Evolutionary conservation across 2,797 vertebrate genomes (phyloP).

Genomic region (Siniperca obscura): DNA sequence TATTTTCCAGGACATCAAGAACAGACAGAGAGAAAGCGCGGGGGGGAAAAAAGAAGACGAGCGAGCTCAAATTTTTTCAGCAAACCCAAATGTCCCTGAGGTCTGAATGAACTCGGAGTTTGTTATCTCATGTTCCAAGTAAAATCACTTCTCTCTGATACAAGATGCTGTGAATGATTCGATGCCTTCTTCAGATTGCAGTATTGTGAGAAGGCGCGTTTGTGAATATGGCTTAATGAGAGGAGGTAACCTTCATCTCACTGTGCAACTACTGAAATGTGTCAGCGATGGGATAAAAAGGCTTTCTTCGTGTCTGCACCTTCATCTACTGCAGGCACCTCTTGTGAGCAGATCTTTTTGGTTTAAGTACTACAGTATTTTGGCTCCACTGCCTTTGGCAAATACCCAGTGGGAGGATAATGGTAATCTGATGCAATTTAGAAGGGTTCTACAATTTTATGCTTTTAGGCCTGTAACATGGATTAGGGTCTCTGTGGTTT

Average conservation of each 20-base stretch:
- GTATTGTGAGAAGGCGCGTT: constrained; percentile 24
- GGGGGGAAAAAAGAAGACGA: not conserved
- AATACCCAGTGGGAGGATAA: constrained; percentile 61
- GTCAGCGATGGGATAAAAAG: constrained; percentile 50
- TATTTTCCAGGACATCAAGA: constrained; percentile 5
- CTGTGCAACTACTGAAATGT: constrained; percentile 37
- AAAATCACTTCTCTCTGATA: constrained; percentile 42
- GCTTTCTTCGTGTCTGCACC: constrained; percentile 41
- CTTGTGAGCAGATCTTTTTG: constrained; percentile 48
- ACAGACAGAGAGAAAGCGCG: not conserved
- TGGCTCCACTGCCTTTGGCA: constrained; percentile 49
- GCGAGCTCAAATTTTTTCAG: constrained; percentile 15
- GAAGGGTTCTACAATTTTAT: constrained; percentile 53
- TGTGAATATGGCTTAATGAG: constrained; percentile 52
- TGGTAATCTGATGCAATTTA: constrained; percentile 69
- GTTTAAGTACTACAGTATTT: constrained; percentile 34
- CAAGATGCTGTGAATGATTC: constrained; percentile 9
- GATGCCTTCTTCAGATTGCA: constrained; percentile 38
- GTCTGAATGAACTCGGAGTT: constrained; percentile 41
- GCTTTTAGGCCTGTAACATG: constrained; percentile 58
- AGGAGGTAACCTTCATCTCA: constrained; percentile 40
- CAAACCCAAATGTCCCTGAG: constrained; percentile 48
- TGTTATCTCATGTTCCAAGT: constrained; percentile 34
- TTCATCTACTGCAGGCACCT: constrained; percentile 47
- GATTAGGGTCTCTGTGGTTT: constrained; percentile 62